A percentile compares a stretch with the other conserved stretches of the same genome.
phyloP scores from a whole-genome alignment of 2,113 vertebrate species.

The Vicugna pacos region DNA sequence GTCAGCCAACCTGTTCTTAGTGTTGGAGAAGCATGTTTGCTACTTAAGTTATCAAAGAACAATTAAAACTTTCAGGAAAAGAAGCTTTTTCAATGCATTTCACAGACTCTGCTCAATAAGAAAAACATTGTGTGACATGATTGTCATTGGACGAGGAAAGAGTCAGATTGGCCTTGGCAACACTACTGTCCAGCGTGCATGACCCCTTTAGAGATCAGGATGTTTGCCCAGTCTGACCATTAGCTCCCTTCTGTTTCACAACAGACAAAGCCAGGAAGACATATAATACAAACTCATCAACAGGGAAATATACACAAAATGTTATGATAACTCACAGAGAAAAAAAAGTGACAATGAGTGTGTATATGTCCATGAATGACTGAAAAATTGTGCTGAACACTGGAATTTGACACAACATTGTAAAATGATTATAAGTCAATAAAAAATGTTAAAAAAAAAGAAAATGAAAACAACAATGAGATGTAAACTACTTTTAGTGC shows the following conservation, averaged over 20 bases:
- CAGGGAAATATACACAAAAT: too few species aligned
- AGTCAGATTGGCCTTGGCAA: not conserved
- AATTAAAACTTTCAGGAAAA: not conserved
- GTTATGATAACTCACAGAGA: too few species aligned
- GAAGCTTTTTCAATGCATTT: not conserved
- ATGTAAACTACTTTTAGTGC: not conserved
- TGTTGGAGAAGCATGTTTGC: not conserved
- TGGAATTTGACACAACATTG: too few species aligned
- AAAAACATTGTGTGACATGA: not conserved
- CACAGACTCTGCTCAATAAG: not conserved
- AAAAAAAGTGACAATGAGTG: too few species aligned
- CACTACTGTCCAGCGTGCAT: not conserved
- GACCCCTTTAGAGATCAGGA: not conserved
- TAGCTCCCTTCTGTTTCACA: not conserved
- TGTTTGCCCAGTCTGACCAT: not conserved
- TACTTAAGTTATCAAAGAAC: not conserved
- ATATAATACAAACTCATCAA: not conserved
- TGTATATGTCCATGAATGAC: too few species aligned
- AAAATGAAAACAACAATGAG: slow-evolving; percentile 33
- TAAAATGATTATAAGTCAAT: too few species aligned
- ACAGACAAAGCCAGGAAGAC: not conserved
- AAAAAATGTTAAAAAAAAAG: too few species aligned
- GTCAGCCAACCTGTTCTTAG: not conserved
- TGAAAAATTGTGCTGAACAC: too few species aligned
- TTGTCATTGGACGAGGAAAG: not conserved